Evolutionary conservation across 2,888 invertebrate genomes (phyloP).

Genomic region (Colletes collaris): DNA sequence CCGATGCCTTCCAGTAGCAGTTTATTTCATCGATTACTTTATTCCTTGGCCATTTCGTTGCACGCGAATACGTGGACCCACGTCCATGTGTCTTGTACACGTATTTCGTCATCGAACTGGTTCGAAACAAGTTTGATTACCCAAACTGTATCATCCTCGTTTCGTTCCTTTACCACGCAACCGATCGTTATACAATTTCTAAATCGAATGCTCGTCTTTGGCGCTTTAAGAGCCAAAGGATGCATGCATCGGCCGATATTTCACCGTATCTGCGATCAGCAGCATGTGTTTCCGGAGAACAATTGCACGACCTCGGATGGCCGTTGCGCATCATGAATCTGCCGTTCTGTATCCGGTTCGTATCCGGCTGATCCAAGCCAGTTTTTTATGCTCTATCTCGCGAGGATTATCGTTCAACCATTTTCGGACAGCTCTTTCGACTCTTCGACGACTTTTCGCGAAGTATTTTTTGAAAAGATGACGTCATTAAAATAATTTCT

Average conservation of each 20-base stretch:
- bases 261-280: slow-evolving; percentile 58
- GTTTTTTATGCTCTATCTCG: slow-evolving; percentile 29
- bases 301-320: slow-evolving; percentile 60
- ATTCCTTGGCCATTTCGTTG: slow-evolving; percentile 49
- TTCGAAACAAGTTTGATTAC: slow-evolving; percentile 52
- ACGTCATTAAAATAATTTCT: too few species aligned
- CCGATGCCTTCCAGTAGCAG: slow-evolving; percentile 21
- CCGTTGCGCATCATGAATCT: slow-evolving; percentile 63
- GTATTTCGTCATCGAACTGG: slow-evolving; percentile 64
- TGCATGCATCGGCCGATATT: slow-evolving; percentile 52
- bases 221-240: slow-evolving; percentile 35
- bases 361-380: slow-evolving; percentile 51
- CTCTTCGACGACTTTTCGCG: not conserved
- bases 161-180: slow-evolving; percentile 1
- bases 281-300: slow-evolving; percentile 61
- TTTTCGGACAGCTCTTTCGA: slow-evolving; percentile 9
- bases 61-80: slow-evolving; percentile 21
- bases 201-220: slow-evolving; percentile 8
- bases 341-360: slow-evolving; percentile 56
- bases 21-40: slow-evolving; percentile 64
- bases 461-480: too few species aligned
- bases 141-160: slow-evolving; percentile 33
- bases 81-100: too few species aligned
- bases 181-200: slow-evolving; percentile 44
- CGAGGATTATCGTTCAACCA: slow-evolving; percentile 34